A percentile compares a stretch with the other conserved stretches of the same genome.
Evolutionary conservation across 23 tunicate genomes (phyloP).

Genomic region (Clavelina lepadiformis): DNA sequence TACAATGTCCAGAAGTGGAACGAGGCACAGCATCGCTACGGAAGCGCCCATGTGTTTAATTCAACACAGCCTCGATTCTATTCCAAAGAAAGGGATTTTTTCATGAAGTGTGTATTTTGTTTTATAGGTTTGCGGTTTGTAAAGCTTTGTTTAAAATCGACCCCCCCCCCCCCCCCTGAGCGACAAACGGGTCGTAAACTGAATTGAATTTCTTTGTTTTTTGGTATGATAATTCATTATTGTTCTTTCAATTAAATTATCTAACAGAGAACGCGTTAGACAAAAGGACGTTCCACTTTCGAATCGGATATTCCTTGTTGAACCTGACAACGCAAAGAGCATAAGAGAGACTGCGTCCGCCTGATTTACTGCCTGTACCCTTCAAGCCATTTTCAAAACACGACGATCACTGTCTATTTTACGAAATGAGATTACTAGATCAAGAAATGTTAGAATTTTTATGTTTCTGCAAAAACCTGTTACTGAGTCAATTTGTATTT

Average conservation of each 20-base stretch:
- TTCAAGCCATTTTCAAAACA: neutral
- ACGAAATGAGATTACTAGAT: neutral
- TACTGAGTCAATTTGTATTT: too few relatives aligned
- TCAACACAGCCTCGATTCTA: slow-evolving; percentile 40
- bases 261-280: slow-evolving; percentile 34
- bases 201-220: too few relatives aligned
- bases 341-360: neutral
- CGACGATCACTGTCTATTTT: slow-evolving; percentile 10
- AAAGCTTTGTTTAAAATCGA: too few relatives aligned
- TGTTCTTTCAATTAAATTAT: neutral
- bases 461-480: too few relatives aligned
- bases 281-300: slow-evolving; percentile 38
- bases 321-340: slow-evolving; percentile 11
- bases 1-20: slow-evolving; percentile 56
- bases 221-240: too few relatives aligned
- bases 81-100: slow-evolving; percentile 32
- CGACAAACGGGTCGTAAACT: too few relatives aligned
- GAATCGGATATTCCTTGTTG: slow-evolving; percentile 42
- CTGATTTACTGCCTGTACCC: slow-evolving; percentile 9
- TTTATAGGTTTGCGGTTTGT: too few relatives aligned
- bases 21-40: slow-evolving; percentile 59
- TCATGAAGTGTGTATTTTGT: slow-evolving; percentile 20
- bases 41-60: slow-evolving; percentile 62
- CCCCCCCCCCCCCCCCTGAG: too few relatives aligned
- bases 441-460: too few relatives aligned